Percentiles rank a stretch among this genome's conserved stretches.
phyloP scores from a whole-genome alignment of 2,797 vertebrate species.

The Cossypha caffra region DNA sequence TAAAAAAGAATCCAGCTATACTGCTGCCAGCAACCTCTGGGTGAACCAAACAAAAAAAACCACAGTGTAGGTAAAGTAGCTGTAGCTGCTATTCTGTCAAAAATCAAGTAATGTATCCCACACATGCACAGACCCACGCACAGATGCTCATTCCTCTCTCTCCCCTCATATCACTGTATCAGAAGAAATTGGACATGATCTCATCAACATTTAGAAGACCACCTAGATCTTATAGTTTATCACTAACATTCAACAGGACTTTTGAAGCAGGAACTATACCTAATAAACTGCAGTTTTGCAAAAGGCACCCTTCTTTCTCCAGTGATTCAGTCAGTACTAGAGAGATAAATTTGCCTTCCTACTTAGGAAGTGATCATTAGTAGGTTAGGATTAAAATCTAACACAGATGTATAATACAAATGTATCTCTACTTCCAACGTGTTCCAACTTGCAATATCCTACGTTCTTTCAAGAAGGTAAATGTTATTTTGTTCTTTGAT shows the following conservation, averaged over 20 bases:
- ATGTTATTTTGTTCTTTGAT: not conserved
- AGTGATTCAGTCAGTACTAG: not conserved
- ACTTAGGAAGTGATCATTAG: not conserved
- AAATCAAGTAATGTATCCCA: not conserved
- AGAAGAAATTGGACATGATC: not conserved
- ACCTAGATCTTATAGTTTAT: not conserved
- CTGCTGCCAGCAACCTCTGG: not conserved
- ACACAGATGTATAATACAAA: not conserved
- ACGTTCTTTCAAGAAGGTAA: not conserved
- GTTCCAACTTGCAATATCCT: not conserved
- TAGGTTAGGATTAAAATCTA: not conserved
- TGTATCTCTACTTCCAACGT: not conserved
- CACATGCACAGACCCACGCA: not conserved
- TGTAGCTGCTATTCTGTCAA: not conserved
- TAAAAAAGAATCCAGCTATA: not conserved
- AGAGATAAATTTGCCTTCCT: not conserved
- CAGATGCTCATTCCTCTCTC: not conserved
- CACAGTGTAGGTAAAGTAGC: not conserved
- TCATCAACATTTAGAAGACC: not conserved
- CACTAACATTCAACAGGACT: not conserved
- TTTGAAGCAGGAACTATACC: not conserved
- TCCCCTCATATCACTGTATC: accelerated
- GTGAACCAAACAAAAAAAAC: not conserved
- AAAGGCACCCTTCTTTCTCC: not conserved
- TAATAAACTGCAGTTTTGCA: not conserved